These are phyloP conservation scores for Cochlearius cochlearius DNA, from an alignment of 2,113 vertebrate genomes.

Conservation along the genomic window DNA sequence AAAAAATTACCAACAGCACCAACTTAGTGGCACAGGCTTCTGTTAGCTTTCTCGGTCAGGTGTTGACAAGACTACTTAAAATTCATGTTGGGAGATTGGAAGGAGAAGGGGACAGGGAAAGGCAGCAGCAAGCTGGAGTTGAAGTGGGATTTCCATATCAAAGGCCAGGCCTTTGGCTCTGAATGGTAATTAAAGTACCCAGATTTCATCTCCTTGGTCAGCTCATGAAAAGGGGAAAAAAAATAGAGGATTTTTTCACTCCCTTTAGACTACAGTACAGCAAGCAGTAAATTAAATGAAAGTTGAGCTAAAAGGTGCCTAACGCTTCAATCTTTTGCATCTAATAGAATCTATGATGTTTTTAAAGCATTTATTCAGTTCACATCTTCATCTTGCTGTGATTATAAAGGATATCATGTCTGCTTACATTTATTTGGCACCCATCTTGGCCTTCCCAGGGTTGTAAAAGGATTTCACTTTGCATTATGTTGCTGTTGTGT, in stretches of 20 bases:
- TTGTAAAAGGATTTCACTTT: slow-evolving; percentile 62
- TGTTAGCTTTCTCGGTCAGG: slow-evolving; percentile 79
- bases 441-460: slow-evolving; percentile 44
- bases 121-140: slow-evolving; percentile 76
- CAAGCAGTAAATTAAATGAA: slow-evolving; percentile 74
- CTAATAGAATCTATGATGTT: slow-evolving; percentile 67
- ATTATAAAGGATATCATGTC: slow-evolving; percentile 66
- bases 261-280: slow-evolving; percentile 71
- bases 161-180: slow-evolving; percentile 91
- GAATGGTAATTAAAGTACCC: slow-evolving; percentile 95
- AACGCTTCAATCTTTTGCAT: slow-evolving; percentile 64
- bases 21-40: slow-evolving; percentile 55
- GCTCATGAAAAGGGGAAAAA: slow-evolving; percentile 85
- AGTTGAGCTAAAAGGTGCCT: slow-evolving; percentile 74
- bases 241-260: slow-evolving; percentile 79
- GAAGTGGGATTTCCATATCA: slow-evolving; percentile 97
- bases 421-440: slow-evolving; percentile 60
- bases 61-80: slow-evolving; percentile 88
- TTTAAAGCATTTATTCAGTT: slow-evolving; percentile 64
- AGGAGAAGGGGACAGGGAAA: slow-evolving; percentile 75
- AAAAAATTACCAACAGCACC: background rate
- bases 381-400: slow-evolving; percentile 68
- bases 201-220: slow-evolving; percentile 91
- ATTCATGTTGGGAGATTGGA: slow-evolving; percentile 85
- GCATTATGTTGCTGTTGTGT: slow-evolving; percentile 50